A percentile compares a stretch with the other conserved stretches of the same genome.
Evolutionary conservation across 2,797 vertebrate genomes (phyloP).

Genomic region (Molothrus aeneus): DNA sequence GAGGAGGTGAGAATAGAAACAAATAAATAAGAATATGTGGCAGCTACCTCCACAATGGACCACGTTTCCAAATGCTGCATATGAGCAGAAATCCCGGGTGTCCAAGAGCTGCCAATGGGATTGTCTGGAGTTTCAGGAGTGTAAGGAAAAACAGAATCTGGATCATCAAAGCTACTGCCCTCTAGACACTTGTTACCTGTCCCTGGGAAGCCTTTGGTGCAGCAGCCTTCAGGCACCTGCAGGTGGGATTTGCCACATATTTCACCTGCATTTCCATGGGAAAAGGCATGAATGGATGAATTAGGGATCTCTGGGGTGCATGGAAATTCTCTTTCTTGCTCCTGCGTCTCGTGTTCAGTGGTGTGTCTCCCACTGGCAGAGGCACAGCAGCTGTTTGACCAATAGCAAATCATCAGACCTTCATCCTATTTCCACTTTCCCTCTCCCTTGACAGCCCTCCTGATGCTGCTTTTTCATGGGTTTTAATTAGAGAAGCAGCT

Average conservation of each 20-base stretch:
- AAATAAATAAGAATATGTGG: slow-evolving; percentile 6
- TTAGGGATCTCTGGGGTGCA: neutral
- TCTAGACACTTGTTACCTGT: neutral
- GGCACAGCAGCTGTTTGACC: neutral
- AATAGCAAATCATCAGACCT: neutral
- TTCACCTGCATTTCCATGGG: neutral
- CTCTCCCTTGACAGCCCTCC: neutral
- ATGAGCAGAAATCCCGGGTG: neutral
- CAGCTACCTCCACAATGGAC: neutral
- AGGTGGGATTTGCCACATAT: neutral
- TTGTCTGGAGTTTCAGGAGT: neutral
- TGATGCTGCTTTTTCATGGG: neutral
- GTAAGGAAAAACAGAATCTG: neutral
- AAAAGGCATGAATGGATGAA: neutral
- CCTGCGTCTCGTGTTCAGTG: neutral
- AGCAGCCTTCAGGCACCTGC: neutral
- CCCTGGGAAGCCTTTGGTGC: neutral
- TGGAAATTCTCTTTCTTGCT: neutral
- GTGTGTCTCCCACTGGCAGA: neutral
- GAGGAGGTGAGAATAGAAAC: slow-evolving; percentile 48
- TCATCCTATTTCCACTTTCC: neutral
- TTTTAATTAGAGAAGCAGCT: slow-evolving; percentile 37
- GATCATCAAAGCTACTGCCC: neutral
- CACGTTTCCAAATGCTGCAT: rapidly evolving
- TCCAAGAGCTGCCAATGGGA: neutral